Conservation (phyloP, 2,113 vertebrate genomes). For the Triplophysa rosa region DNA sequence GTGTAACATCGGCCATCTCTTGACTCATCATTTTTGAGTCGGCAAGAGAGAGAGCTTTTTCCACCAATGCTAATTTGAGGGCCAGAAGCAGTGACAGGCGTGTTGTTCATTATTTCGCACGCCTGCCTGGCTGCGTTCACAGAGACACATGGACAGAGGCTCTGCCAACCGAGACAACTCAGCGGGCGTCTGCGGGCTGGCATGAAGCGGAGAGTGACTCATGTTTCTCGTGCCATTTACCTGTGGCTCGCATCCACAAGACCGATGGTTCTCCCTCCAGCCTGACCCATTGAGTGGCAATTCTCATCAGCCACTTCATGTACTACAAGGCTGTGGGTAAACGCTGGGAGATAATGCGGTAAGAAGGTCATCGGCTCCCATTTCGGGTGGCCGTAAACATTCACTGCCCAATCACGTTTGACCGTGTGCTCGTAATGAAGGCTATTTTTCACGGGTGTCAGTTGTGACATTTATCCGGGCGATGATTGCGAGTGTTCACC, state of each 20-base stretch:
- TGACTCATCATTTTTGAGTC: slow-evolving; percentile 23
- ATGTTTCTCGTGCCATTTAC: slow-evolving; percentile 7
- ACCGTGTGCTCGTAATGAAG: slow-evolving; percentile 30
- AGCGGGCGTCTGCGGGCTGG: background rate
- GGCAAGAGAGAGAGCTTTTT: background rate
- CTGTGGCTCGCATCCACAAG: background rate
- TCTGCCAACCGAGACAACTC: slow-evolving; percentile 16
- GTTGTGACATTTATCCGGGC: slow-evolving; percentile 38
- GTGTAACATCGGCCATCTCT: slow-evolving; percentile 10
- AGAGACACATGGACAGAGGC: slow-evolving; percentile 16
- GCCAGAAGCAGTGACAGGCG: slow-evolving; percentile 17
- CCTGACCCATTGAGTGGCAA: slow-evolving; percentile 5
- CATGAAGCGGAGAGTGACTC: slow-evolving; percentile 3
- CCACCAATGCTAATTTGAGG: slow-evolving; percentile 24
- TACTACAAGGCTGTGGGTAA: slow-evolving; percentile 16
- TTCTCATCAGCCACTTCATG: slow-evolving; percentile 23
- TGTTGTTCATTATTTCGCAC: slow-evolving; percentile 32
- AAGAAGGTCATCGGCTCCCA: slow-evolving; percentile 17
- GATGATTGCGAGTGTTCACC: slow-evolving; percentile 19
- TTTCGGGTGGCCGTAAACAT: slow-evolving; percentile 10
- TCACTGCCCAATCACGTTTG: slow-evolving; percentile 34
- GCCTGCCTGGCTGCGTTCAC: slow-evolving; percentile 26
- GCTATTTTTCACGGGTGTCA: slow-evolving; percentile 31
- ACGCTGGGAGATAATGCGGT: slow-evolving; percentile 17
- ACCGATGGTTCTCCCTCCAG: slow-evolving; percentile 19